phyloP scores from a whole-genome alignment of 2,113 vertebrate genomes.

The Pelmatolapia mariae region DNA sequence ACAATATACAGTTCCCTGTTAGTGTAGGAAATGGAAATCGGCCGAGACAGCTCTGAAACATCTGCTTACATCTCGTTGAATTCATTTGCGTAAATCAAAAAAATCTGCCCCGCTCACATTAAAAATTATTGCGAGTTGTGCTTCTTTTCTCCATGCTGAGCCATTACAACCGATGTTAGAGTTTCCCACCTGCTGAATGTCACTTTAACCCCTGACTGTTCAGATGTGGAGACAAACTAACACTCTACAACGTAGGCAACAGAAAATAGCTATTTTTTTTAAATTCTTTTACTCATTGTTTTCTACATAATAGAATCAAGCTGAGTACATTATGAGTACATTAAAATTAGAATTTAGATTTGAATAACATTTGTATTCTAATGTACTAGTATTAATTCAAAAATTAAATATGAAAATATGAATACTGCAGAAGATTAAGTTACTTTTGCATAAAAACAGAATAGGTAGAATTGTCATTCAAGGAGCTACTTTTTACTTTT shows the following conservation, averaged over 20 bases:
- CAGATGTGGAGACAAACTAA: neutral
- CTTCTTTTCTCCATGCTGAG: neutral
- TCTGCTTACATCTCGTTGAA: neutral
- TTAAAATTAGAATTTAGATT: neutral
- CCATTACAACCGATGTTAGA: neutral
- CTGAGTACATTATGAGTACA: neutral
- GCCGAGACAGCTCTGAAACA: neutral
- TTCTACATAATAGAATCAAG: neutral
- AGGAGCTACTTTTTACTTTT: neutral
- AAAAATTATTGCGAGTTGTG: neutral
- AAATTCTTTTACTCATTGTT: neutral
- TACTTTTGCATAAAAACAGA: neutral
- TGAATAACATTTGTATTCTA: neutral
- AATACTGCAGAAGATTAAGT: neutral
- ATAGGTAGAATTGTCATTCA: neutral
- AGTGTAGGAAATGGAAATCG: neutral
- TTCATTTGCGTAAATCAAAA: neutral
- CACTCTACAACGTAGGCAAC: neutral
- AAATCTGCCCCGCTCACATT: neutral
- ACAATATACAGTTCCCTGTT: neutral
- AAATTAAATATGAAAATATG: neutral
- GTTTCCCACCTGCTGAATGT: neutral
- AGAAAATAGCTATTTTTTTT: neutral
- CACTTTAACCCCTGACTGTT: neutral
- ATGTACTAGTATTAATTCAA: neutral